Evolutionary conservation across 2,888 invertebrate genomes (phyloP).

Genomic region (Machimus rusticus): DNA sequence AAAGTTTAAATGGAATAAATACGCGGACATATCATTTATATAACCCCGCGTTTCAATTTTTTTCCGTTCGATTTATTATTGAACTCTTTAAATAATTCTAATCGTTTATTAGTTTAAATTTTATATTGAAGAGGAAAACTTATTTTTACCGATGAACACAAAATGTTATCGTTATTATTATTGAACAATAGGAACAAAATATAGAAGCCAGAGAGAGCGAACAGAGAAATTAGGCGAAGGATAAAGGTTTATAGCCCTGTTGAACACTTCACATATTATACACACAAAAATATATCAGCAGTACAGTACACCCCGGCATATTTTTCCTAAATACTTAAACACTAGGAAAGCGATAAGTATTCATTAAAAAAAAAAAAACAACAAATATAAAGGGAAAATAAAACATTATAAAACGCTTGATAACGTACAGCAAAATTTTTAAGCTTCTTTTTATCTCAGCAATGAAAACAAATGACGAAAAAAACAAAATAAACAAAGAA

Average conservation of each 20-base stretch:
- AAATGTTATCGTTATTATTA: not conserved
- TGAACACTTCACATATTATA: not conserved
- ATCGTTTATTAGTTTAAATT: constrained; percentile 9
- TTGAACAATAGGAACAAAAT: not conserved
- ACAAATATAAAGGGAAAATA: constrained; percentile 16
- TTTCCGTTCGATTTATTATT: not conserved
- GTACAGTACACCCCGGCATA: constrained; percentile 1
- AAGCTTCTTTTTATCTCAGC: constrained; percentile 31
- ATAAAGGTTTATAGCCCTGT: not conserved
- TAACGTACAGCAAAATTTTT: constrained; percentile 30
- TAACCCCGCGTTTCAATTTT: constrained; percentile 40
- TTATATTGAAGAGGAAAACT: constrained; percentile 13
- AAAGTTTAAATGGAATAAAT: constrained; percentile 6
- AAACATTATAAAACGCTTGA: constrained; percentile 24
- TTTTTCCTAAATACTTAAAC: not conserved
- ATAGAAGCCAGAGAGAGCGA: not conserved
- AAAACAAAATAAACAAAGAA: constrained; percentile 15
- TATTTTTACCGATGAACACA: not conserved
- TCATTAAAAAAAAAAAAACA: constrained; percentile 1
- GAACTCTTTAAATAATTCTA: not conserved
- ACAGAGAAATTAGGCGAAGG: not conserved
- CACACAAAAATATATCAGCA: constrained; percentile 7
- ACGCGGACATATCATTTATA: constrained; percentile 46
- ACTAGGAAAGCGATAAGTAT: constrained; percentile 13
- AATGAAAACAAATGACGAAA: not conserved